Percentiles rank a stretch among this genome's conserved stretches.
phyloP scores from a whole-genome alignment of 2,797 vertebrate species.

The Chiloscyllium punctatum region DNA sequence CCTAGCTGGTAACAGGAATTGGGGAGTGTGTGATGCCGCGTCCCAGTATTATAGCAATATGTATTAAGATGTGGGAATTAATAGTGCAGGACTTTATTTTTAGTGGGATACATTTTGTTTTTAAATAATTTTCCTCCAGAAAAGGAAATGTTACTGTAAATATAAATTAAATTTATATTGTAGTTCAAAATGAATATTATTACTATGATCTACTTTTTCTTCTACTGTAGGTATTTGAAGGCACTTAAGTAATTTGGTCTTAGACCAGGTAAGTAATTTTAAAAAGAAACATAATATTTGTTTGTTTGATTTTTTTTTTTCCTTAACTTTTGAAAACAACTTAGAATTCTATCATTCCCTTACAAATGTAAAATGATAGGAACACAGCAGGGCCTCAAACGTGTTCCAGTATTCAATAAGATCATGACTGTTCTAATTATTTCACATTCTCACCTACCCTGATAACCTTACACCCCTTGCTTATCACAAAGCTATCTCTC shows the following conservation, averaged over 20 bases:
- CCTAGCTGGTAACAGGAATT: neutral
- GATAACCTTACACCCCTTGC: too few relatives aligned
- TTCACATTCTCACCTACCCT: too few relatives aligned
- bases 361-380: too few relatives aligned
- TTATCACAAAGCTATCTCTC: too few relatives aligned
- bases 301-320: neutral
- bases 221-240: conserved; percentile 27
- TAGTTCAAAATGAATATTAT: neutral
- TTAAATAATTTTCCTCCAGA: neutral
- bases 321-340: neutral
- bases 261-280: conserved; percentile 18
- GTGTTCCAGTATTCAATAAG: too few relatives aligned
- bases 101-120: neutral
- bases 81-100: neutral
- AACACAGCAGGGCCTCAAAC: too few relatives aligned
- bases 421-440: too few relatives aligned
- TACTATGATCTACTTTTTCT: neutral
- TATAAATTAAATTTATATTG: neutral
- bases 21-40: neutral
- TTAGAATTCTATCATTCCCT: neutral
- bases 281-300: neutral
- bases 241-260: neutral
- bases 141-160: neutral
- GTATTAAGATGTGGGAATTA: neutral
- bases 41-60: neutral